Evolutionary conservation across 37 sponge, comb jelly and placozoan genomes (phyloP).

Genomic region (Haliclona indistincta): DNA sequence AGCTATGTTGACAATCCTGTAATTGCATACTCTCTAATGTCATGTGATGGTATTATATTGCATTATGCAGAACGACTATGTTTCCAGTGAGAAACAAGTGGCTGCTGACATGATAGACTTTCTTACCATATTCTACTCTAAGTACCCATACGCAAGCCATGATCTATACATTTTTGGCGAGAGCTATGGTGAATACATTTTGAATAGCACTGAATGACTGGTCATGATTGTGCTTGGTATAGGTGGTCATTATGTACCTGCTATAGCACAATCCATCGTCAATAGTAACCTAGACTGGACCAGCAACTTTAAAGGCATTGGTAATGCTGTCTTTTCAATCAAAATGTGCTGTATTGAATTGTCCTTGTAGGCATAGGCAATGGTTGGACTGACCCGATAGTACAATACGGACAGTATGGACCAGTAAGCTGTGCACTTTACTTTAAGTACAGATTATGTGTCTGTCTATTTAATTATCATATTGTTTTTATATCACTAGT

Average conservation of each 20-base stretch:
- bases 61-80: slow-evolving; percentile 5
- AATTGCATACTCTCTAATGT: no score
- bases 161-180: slow-evolving; percentile 64
- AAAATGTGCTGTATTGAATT: neutral
- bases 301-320: slow-evolving; percentile 58
- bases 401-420: slow-evolving; percentile 76
- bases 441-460: no score
- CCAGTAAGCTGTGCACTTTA: no score
- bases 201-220: no score
- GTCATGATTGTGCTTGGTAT: no score
- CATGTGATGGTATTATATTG: neutral
- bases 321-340: neutral
- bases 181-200: slow-evolving; percentile 70
- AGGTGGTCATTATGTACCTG: slow-evolving; percentile 77
- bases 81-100: slow-evolving; percentile 29
- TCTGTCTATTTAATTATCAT: no score
- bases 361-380: slow-evolving; percentile 41
- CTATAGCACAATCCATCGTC: slow-evolving; percentile 43
- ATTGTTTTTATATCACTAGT: no score
- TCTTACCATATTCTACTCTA: slow-evolving; percentile 26
- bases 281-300: slow-evolving; percentile 42
- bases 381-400: slow-evolving; percentile 75
- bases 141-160: slow-evolving; percentile 41
- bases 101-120: slow-evolving; percentile 36
- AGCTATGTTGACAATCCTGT: slow-evolving; percentile 41